These are phyloP conservation scores for Drosophila prostipennis DNA, from an alignment of 2,888 invertebrate species.

Conservation along the genomic window DNA sequence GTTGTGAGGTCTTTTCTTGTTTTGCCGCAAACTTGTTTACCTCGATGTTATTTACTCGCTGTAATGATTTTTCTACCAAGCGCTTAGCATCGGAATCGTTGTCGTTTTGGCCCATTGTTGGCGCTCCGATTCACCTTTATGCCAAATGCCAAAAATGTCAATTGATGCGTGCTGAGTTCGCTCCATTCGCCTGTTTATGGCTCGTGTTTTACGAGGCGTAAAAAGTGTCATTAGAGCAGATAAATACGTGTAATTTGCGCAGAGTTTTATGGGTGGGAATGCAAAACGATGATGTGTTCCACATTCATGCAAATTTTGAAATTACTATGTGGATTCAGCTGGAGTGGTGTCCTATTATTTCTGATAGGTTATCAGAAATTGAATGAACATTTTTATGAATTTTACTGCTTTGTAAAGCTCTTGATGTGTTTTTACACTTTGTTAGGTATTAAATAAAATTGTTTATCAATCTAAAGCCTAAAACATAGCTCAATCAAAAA, in stretches of 20 bases:
- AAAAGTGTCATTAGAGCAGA: slow-evolving; percentile 63
- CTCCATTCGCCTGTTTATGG: slow-evolving; percentile 42
- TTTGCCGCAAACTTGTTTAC: slow-evolving; percentile 53
- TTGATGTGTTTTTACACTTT: too few relatives aligned
- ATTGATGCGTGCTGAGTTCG: slow-evolving; percentile 35
- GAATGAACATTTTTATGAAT: not conserved
- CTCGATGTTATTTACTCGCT: slow-evolving; percentile 50
- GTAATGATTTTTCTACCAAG: slow-evolving; percentile 65
- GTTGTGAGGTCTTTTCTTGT: slow-evolving; percentile 22
- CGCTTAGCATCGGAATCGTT: slow-evolving; percentile 45
- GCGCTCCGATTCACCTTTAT: slow-evolving; percentile 48
- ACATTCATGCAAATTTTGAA: slow-evolving; percentile 8
- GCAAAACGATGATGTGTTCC: slow-evolving; percentile 6
- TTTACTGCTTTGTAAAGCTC: too few relatives aligned
- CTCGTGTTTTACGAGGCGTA: slow-evolving; percentile 62
- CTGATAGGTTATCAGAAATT: not conserved
- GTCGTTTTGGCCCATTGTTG: slow-evolving; percentile 34
- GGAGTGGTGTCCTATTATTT: not conserved
- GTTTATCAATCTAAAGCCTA: too few relatives aligned
- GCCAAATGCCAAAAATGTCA: slow-evolving; percentile 45
- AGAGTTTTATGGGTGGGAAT: slow-evolving; percentile 26
- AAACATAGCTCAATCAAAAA: too few relatives aligned
- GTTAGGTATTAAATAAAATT: too few relatives aligned
- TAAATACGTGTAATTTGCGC: slow-evolving; percentile 46
- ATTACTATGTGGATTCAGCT: not conserved